Base-by-base conservation (phyloP, 2,113 vertebrate genomes). In the Australoheros scitulus region DNA sequence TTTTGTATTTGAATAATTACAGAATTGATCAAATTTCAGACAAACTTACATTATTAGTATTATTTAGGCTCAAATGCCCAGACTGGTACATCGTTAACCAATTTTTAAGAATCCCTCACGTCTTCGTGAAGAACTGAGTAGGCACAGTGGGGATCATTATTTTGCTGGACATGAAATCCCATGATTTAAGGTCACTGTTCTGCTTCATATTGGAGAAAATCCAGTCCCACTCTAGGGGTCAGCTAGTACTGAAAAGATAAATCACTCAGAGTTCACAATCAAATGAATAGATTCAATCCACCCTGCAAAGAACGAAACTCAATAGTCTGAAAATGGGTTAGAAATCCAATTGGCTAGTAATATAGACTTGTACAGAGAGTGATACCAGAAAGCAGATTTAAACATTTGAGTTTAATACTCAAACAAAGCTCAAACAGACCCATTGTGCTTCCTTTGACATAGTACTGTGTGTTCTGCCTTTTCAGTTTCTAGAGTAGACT, bases 211-310 rank as follows among this genome's bases (percentile, higher is more conserved):
- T 86, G 70, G 83, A 85, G 68, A 38, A 57, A 57, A 76, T 90
- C 81, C 56, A 88, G 77, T 61, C 72, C 47, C 24, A 24, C 82
- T 56, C 18, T 29, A 36, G 41, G 26, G 65, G 72, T 89, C 59
- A 84, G 72, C 61, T 38, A 43, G 43, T 58, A 76, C 58, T 72
- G 22, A 86, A 83, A 56, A 79, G 82, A 86, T 82, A 87, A 86
- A 81, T 60, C 80, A 36, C 72, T 74, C 78, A 78, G 64, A 78
- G 84, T 83, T 85, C 64, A 83, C 79, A 77, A 83, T 87, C 65
- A 87, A 75, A 76, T 3, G 3, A 83, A 88, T 86, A 76, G 57
- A 85, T 88, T 90, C 83, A 92, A 93, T 93, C 86, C 85, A 78
- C 78, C 61, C 80, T 72, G 68, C 61, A 81, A 79, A 91, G 83